Evolutionary conservation across 64 coral and sea anemone genomes (phyloP).

Genomic region (Stichodactyla helianthus): DNA sequence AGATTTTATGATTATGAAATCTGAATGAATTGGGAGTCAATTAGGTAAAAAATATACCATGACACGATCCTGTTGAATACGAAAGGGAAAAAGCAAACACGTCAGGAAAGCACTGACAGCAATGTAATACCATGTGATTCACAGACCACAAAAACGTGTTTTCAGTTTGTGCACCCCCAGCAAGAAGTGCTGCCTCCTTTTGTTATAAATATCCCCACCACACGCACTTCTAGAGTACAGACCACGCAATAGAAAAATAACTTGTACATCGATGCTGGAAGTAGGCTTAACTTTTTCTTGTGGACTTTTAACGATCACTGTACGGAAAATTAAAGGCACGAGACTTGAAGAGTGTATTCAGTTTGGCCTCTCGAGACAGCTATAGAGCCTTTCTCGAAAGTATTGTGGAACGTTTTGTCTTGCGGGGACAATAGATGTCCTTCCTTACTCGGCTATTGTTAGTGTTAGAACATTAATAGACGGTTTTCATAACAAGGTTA

Average conservation of each 20-base stretch:
- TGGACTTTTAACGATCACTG: not conserved
- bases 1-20: no score
- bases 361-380: not conserved
- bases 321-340: not conserved
- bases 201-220: not conserved
- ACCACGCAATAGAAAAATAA: not conserved
- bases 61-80: not conserved
- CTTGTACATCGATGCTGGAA: not conserved
- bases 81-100: conserved; percentile 15
- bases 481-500: conserved; percentile 15
- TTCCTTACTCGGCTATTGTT: conserved; percentile 16
- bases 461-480: not conserved
- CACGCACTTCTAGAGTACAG: not conserved
- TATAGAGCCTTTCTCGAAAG: not conserved
- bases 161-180: not conserved
- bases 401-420: conserved; percentile 16
- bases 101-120: conserved; percentile 1
- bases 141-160: conserved; percentile 22
- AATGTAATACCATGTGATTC: conserved; percentile 6
- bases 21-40: no score
- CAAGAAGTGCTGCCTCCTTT: not conserved
- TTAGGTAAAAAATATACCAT: no score
- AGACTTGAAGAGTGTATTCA: not conserved
- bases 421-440: not conserved
- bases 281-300: no score